phyloP scores from a whole-genome alignment of 2,888 invertebrate genomes.

The Abscondita cerata region DNA sequence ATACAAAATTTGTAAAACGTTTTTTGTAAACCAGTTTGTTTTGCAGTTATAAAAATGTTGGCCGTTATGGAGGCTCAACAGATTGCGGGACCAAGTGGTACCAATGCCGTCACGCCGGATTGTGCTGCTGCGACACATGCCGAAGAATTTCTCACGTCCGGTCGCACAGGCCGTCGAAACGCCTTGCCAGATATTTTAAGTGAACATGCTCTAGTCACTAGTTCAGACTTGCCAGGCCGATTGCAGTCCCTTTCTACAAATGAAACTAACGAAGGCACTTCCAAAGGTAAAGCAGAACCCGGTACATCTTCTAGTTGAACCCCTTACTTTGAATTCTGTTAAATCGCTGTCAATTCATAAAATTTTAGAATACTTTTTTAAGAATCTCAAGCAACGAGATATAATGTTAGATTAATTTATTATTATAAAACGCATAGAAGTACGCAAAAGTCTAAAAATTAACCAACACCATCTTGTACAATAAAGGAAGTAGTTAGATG shows the following conservation, averaged over 20 bases:
- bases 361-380: neutral
- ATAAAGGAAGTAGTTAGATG: no score
- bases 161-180: constrained; percentile 86
- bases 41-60: constrained; percentile 57
- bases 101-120: constrained; percentile 34
- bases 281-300: constrained; percentile 35
- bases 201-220: constrained; percentile 73
- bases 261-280: constrained; percentile 55
- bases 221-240: constrained; percentile 78
- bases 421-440: no score
- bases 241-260: constrained; percentile 74
- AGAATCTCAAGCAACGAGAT: no score
- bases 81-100: constrained; percentile 44
- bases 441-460: no score
- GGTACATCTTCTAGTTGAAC: constrained; percentile 46
- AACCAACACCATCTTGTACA: no score
- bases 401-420: no score
- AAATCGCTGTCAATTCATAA: neutral
- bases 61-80: constrained; percentile 57
- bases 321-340: neutral
- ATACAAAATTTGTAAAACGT: neutral
- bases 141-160: constrained; percentile 80
- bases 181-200: constrained; percentile 86
- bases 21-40: neutral
- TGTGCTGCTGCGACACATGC: constrained; percentile 46